Percentiles rank a stretch among this genome's conserved stretches.
phyloP scores from a whole-genome alignment of 2,888 invertebrate genomes.

The Orthonychiurus folsomi region DNA sequence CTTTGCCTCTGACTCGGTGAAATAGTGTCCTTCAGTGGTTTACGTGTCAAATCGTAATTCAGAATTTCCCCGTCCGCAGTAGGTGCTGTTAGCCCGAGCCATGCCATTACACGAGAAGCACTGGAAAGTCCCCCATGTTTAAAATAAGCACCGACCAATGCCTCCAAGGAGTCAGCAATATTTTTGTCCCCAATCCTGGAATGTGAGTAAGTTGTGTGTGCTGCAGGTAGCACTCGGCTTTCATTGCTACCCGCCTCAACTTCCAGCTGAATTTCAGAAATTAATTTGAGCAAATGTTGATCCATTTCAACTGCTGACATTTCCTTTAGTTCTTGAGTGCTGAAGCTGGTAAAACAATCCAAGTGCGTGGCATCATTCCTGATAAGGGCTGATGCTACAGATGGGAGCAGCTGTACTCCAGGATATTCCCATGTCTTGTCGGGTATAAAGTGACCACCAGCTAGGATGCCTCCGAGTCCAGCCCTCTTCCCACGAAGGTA shows the following conservation, averaged over 20 bases:
- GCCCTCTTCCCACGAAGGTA: conserved; percentile 7
- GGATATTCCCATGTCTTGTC: conserved; percentile 15
- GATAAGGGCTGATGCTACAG: not conserved
- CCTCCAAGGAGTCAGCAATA: conserved; percentile 10
- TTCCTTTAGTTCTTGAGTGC: too few relatives aligned
- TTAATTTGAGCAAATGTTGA: too few relatives aligned
- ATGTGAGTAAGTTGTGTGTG: conserved; percentile 18
- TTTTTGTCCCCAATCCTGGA: conserved; percentile 10
- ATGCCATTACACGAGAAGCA: conserved; percentile 16
- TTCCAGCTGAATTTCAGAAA: too few relatives aligned
- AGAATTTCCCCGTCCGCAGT: conserved; percentile 8
- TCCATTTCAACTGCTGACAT: too few relatives aligned
- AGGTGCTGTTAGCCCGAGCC: conserved; percentile 13
- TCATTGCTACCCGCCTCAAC: not conserved
- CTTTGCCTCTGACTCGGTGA: too few relatives aligned
- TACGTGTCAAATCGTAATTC: conserved; percentile 2
- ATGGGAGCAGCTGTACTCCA: conserved; percentile 9
- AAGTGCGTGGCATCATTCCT: not conserved
- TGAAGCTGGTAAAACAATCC: not conserved
- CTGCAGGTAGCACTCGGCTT: not conserved
- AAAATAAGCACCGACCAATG: conserved; percentile 15
- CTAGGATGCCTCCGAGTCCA: conserved; percentile 12
- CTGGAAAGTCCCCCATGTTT: conserved; percentile 9
- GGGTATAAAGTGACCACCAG: conserved; percentile 15
- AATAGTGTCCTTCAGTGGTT: too few relatives aligned